Evolutionary conservation across 2,113 vertebrate genomes (phyloP), one percentile per base, ranked within the genome.

Genomic region (Stomatorhinus ivindoensis): DNA sequence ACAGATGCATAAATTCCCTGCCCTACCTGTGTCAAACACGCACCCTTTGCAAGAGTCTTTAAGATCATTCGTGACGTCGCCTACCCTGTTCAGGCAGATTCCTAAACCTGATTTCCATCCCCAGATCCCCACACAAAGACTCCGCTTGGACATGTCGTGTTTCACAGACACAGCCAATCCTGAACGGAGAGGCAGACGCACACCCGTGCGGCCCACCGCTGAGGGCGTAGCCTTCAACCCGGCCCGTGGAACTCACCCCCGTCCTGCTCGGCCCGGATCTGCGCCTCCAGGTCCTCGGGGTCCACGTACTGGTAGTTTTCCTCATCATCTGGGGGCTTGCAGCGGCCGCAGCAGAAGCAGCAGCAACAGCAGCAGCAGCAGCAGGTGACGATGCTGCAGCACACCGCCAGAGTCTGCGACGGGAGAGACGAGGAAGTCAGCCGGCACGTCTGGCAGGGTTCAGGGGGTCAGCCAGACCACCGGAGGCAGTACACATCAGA

Each of bases 361-460:
- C 97, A 98, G 93, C 97, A 99, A 88, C 97, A 98, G 91, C 97
- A 98, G 19, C 96, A 99, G 42, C 97, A 99, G 91, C 97, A 99
- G 89, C 97, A 97, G 76, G 97, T 97, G 88, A 97, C 93, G 10
- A 96, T 21, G 0, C 95, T 92, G 0, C 97, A 98, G 91, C 97
- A 97, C 31, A 97, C 51, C 0, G 95, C 90, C 89, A 97, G 93
- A 0, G 95, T 93, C 98, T 99, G 93, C 7, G 19, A 86, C 35
- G 88, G 35, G 39, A 88, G 27, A 83, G 21, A 80, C n/a, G 1
- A 10, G n/a, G n/a, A 0, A 65, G 13, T 65, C n/a, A 65, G n/a
- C n/a, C 9, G n/a, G n/a, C 61, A 3, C 4, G 61, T 4, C 61
- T 65, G 69, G 9, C 31, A 19, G 69, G 73, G 58, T 5, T 35